A percentile compares a stretch with the other conserved stretches of the same genome.
Evolutionary conservation across 2,888 invertebrate species (phyloP).

Genomic region (Julus scanicus): DNA sequence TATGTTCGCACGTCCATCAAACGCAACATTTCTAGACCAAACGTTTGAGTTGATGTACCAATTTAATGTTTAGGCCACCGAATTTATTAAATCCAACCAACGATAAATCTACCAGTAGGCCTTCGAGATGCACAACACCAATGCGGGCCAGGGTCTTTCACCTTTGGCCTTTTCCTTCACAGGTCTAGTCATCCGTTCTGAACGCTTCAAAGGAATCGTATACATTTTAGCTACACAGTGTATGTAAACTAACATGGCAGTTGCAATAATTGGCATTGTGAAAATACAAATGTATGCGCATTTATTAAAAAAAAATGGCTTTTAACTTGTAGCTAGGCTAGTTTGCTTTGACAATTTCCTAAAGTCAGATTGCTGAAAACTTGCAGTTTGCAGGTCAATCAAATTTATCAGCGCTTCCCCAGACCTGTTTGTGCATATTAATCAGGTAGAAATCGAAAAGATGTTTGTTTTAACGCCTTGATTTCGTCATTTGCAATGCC

Average conservation of each 20-base stretch:
- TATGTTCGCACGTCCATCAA: neutral
- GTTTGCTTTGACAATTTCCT: neutral
- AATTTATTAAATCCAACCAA: neutral
- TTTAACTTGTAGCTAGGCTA: neutral
- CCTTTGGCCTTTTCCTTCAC: neutral
- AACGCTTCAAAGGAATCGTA: neutral
- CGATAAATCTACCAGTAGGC: neutral
- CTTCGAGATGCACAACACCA: neutral
- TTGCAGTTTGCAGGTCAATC: neutral
- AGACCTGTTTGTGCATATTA: neutral
- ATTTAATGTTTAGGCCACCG: neutral
- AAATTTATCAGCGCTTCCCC: neutral
- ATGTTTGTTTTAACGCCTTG: neutral
- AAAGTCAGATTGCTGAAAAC: neutral
- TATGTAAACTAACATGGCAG: neutral
- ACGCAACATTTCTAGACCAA: neutral
- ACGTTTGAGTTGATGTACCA: neutral
- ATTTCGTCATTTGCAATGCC: neutral
- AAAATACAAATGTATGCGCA: neutral
- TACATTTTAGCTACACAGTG: neutral
- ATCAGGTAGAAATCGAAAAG: neutral
- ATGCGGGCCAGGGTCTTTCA: slow-evolving; percentile 1
- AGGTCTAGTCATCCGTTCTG: neutral
- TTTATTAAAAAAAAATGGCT: neutral
- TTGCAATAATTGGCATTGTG: neutral